Conservation (phyloP, 1,140 invertebrate species). For the Chionoecetes opilio region DNA sequence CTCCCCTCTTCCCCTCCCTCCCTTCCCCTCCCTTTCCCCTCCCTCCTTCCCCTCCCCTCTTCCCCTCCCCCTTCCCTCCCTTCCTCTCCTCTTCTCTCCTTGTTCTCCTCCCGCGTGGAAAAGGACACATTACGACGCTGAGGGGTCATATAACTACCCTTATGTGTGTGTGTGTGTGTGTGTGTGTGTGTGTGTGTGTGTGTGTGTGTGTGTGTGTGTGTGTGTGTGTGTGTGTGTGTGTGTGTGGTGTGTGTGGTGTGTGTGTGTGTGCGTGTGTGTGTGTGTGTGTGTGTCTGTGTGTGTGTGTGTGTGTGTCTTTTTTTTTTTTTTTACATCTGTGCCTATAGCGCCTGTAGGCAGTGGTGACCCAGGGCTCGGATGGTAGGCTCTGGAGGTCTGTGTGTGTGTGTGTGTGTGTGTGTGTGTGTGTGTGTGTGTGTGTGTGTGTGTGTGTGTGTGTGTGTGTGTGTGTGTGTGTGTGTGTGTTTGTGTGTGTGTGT, state of each 20-base stretch:
- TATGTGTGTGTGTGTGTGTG: neutral
- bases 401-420: neutral
- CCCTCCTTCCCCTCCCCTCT: neutral
- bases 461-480: too few relatives aligned
- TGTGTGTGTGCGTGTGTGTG: too few relatives aligned
- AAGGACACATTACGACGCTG: neutral
- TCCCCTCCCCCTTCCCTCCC: neutral
- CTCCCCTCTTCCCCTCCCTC: neutral
- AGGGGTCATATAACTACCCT: neutral
- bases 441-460: too few relatives aligned
- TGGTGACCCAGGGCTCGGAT: too few relatives aligned
- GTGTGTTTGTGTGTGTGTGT: too few relatives aligned
- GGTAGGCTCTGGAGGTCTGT: too few relatives aligned
- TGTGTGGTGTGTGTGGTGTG: too few relatives aligned
- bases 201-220: conserved; percentile 1
- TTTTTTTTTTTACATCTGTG: neutral
- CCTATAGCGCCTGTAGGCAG: too few relatives aligned
- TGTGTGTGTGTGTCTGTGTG: too few relatives aligned
- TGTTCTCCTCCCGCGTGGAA: neutral
- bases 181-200: conserved; percentile 27
- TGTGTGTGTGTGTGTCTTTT: too few relatives aligned
- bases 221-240: too few relatives aligned
- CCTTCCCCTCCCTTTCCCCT: neutral
- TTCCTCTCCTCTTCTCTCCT: neutral
- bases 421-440: too few relatives aligned